These are phyloP conservation scores for Siphlonurus alternatus DNA, from an alignment of 2,888 invertebrate genomes.

Conservation along the genomic window DNA sequence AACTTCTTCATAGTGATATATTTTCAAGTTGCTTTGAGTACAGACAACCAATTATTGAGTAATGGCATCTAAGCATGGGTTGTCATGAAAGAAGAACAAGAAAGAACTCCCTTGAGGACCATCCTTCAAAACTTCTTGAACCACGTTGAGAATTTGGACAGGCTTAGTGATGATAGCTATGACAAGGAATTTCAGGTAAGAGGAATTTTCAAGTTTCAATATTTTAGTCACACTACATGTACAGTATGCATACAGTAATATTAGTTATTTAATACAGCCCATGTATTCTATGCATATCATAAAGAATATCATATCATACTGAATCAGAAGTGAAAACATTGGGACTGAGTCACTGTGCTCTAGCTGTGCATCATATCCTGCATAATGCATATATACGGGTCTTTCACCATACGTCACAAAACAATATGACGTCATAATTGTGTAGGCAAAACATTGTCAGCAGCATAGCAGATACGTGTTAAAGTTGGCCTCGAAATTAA, in stretches of 20 bases:
- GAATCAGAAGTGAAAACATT: too few species aligned
- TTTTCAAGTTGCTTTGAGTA: not conserved
- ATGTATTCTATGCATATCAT: not conserved
- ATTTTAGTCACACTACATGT: not conserved
- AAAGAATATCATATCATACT: too few species aligned
- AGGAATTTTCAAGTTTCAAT: not conserved
- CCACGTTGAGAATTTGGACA: constrained; percentile 29
- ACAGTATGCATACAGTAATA: not conserved
- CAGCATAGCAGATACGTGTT: too few species aligned
- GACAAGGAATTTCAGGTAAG: constrained; percentile 29
- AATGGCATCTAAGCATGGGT: constrained; percentile 1
- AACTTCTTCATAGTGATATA: not conserved
- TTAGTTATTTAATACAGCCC: not conserved
- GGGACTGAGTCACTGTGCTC: too few species aligned
- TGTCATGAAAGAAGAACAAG: constrained; percentile 23
- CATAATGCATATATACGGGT: too few species aligned
- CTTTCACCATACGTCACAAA: too few species aligned
- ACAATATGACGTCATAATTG: too few species aligned
- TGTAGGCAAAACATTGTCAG: too few species aligned
- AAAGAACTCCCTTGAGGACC: constrained; percentile 24
- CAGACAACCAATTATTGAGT: not conserved
- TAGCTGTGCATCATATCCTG: too few species aligned
- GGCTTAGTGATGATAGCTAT: constrained; percentile 24
- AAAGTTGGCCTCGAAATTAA: too few species aligned
- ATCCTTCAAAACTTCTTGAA: constrained; percentile 30